A percentile compares a stretch with the other conserved stretches of the same genome.
phyloP scores from a whole-genome alignment of 2,797 vertebrate species.

The Lutjanus campechanus region DNA sequence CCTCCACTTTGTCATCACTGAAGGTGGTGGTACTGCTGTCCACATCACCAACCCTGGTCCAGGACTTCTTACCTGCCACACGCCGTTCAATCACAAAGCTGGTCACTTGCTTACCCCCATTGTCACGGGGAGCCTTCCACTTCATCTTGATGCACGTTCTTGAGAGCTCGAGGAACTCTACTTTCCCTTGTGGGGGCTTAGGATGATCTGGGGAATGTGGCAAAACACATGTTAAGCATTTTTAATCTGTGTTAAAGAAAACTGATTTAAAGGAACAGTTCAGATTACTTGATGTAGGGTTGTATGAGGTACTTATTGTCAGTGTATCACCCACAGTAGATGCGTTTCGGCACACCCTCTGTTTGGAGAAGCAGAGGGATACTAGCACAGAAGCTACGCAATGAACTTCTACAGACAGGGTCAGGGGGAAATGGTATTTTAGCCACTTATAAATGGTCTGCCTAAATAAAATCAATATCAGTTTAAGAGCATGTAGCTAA shows the following conservation, averaged over 20 bases:
- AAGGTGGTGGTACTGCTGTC: conserved; percentile 76
- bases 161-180: conserved; percentile 79
- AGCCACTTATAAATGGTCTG: too few relatives aligned
- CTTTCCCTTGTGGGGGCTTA: conserved; percentile 79
- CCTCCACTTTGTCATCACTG: conserved; percentile 76
- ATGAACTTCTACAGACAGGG: too few relatives aligned
- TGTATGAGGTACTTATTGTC: too few relatives aligned
- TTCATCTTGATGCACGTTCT: conserved; percentile 78
- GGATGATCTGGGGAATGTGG: conserved; percentile 68
- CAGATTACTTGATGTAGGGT: too few relatives aligned
- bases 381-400: too few relatives aligned
- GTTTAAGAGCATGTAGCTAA: too few relatives aligned
- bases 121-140: conserved; percentile 83
- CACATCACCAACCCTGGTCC: conserved; percentile 77
- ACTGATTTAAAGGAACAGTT: not conserved
- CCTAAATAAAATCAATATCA: too few relatives aligned
- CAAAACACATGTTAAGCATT: not conserved
- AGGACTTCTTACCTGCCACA: conserved; percentile 74
- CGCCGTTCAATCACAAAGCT: conserved; percentile 75
- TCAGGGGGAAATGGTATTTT: too few relatives aligned
- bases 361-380: too few relatives aligned
- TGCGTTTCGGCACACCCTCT: too few relatives aligned
- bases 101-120: conserved; percentile 75
- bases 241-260: not conserved
- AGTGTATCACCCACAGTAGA: too few relatives aligned